A percentile compares a stretch with the other conserved stretches of the same genome.
phyloP scores from a whole-genome alignment of 2,113 vertebrate genomes.

The Tragelaphus scriptus region DNA sequence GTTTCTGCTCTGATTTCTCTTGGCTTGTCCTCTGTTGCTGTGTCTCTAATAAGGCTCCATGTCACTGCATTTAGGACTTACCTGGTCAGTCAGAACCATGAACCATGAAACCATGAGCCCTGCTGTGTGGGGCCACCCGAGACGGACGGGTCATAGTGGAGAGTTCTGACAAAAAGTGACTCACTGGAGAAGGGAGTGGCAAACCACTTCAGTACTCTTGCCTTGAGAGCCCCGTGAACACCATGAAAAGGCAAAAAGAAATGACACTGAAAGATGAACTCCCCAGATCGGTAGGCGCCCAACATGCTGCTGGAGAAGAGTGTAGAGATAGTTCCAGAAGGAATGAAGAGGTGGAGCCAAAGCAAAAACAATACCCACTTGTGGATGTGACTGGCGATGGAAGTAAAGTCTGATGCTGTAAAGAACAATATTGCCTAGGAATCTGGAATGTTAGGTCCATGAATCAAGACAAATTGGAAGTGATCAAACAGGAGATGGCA shows the following conservation, averaged over 20 bases:
- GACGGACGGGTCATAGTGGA: background rate
- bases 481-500: background rate
- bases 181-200: background rate
- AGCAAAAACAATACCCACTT: rapidly evolving
- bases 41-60: background rate
- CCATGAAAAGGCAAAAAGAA: background rate
- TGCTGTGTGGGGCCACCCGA: background rate
- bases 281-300: background rate
- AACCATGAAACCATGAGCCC: rapidly evolving
- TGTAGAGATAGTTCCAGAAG: background rate
- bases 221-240: background rate
- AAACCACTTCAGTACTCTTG: background rate
- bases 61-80: rapidly evolving
- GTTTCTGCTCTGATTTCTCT: background rate
- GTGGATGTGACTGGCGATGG: background rate
- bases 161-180: rapidly evolving
- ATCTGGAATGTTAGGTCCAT: background rate
- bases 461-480: background rate
- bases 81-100: background rate
- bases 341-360: background rate
- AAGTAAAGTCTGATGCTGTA: rapidly evolving
- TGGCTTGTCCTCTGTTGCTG: background rate
- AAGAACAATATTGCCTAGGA: background rate
- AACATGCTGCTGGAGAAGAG: background rate
- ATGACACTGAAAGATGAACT: background rate